Evolutionary conservation across 2,113 vertebrate genomes (phyloP).

Genomic region (Podilymbus podiceps): DNA sequence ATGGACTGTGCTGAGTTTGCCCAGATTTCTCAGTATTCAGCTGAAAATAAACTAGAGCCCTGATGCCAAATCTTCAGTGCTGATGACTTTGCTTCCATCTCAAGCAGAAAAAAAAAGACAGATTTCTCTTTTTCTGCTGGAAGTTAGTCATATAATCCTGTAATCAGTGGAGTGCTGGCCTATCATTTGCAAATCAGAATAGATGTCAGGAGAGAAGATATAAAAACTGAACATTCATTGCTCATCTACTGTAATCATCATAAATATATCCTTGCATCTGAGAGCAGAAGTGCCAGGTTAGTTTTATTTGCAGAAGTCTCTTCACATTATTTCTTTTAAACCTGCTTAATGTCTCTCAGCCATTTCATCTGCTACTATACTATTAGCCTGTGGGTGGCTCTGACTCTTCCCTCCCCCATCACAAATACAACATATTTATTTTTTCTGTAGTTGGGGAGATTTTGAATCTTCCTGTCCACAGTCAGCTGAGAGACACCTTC

Average conservation of each 20-base stretch:
- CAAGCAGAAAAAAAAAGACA: background rate
- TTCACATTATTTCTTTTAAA: background rate
- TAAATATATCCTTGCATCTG: background rate
- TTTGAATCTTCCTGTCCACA: background rate
- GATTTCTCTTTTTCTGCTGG: conserved; percentile 42
- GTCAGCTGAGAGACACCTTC: background rate
- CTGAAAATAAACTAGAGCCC: conserved; percentile 38
- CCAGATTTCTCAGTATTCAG: conserved; percentile 55
- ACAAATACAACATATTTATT: background rate
- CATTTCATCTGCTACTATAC: background rate
- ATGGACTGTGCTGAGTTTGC: conserved; percentile 25
- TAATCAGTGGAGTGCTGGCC: conserved; percentile 18
- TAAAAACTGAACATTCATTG: conserved; percentile 5
- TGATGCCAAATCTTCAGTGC: conserved; percentile 17
- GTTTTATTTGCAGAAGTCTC: background rate
- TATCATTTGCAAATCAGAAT: conserved; percentile 58
- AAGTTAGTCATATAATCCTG: conserved; percentile 49
- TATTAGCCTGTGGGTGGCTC: background rate
- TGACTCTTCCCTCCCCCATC: background rate
- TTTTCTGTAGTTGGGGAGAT: background rate
- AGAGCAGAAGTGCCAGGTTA: background rate
- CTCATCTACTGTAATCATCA: background rate
- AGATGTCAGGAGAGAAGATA: conserved; percentile 40
- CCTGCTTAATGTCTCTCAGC: background rate
- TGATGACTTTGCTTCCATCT: conserved; percentile 43